Evolutionary conservation across 2,797 vertebrate genomes (phyloP).

Genomic region (Carcharodon carcharias): DNA sequence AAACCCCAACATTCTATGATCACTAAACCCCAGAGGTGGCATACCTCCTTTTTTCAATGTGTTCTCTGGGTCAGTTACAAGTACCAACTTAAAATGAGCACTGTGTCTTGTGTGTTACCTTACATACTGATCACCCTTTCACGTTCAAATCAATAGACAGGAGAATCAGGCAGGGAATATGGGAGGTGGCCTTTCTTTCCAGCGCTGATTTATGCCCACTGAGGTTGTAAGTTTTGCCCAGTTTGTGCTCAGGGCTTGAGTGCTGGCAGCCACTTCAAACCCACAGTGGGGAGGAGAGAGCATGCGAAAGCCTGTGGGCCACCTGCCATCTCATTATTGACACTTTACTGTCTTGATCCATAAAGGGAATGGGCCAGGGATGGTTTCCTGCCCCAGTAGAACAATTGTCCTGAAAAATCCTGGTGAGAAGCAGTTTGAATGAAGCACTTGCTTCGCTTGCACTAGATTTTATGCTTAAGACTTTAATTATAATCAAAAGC

Average conservation of each 20-base stretch:
- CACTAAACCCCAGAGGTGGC: neutral
- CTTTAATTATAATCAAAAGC: neutral
- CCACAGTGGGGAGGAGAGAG: neutral
- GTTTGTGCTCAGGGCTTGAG: neutral
- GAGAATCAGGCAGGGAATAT: neutral
- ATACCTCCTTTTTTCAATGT: neutral
- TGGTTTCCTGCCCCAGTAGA: neutral
- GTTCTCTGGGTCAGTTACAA: neutral
- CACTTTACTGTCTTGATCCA: neutral
- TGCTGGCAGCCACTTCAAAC: neutral
- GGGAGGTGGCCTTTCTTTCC: neutral
- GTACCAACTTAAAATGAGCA: neutral
- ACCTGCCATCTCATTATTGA: neutral
- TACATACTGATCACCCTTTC: neutral
- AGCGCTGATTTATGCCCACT: neutral
- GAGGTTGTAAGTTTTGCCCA: neutral
- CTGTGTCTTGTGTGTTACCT: neutral
- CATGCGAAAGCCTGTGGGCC: neutral
- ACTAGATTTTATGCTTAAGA: neutral
- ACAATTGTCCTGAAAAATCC: neutral
- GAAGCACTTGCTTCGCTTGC: too few relatives aligned
- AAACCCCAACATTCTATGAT: neutral
- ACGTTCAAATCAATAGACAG: neutral
- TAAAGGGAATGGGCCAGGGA: neutral
- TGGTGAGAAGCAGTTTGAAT: neutral